Evolutionary conservation across 2,797 vertebrate species (phyloP).

Genomic region (Oceanodroma leucorhoa): DNA sequence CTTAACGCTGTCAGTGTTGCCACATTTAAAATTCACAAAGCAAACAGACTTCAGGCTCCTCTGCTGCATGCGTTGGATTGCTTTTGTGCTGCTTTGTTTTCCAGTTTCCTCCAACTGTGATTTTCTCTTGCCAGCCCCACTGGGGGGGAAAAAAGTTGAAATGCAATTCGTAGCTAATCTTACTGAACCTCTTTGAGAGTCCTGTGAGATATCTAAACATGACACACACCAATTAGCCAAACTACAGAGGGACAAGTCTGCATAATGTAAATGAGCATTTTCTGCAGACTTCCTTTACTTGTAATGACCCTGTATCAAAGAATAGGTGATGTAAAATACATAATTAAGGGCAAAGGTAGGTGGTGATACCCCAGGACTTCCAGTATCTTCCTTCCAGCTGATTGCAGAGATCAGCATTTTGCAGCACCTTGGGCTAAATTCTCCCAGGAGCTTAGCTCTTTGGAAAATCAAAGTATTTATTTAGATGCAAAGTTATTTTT

Average conservation of each 20-base stretch:
- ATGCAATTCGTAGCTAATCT: neutral
- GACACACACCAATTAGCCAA: neutral
- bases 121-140: neutral
- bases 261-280: neutral
- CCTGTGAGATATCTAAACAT: neutral
- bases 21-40: neutral
- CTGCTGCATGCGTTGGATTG: neutral
- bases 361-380: neutral
- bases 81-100: neutral
- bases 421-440: neutral
- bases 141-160: neutral
- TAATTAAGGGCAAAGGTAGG: neutral
- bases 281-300: neutral
- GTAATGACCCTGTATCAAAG: neutral
- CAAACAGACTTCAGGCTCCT: neutral
- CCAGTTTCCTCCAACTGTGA: neutral
- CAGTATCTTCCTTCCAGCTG: neutral
- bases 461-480: neutral
- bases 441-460: neutral
- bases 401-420: neutral
- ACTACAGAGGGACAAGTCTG: neutral
- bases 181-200: neutral
- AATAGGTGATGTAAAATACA: neutral
- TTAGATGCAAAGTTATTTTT: neutral
- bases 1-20: neutral